phyloP scores from a whole-genome alignment of 2,888 invertebrate species.

The Philhelius pedissequus region DNA sequence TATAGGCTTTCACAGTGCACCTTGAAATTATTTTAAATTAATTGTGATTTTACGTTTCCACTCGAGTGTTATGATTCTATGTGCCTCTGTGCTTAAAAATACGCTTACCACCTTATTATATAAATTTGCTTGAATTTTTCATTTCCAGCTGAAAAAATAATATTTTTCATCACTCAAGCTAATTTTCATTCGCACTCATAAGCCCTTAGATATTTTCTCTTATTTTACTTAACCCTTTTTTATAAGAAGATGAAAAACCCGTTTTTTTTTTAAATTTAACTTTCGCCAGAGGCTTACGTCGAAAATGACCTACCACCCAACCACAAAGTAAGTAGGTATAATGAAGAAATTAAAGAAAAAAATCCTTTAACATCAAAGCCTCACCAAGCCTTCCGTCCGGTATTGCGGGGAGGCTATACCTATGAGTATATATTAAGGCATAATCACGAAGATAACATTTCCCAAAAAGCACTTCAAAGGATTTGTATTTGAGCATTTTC shows the following conservation, averaged over 20 bases:
- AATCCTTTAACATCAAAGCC: constrained; percentile 5
- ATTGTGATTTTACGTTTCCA: too few species aligned
- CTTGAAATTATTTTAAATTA: too few species aligned
- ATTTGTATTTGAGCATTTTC: not conserved
- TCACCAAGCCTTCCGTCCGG: not conserved
- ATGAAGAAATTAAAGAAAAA: not conserved
- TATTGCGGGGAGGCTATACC: not conserved
- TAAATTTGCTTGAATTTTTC: not conserved
- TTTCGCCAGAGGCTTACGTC: not conserved
- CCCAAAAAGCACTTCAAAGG: constrained; percentile 1
- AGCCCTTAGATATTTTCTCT: not conserved
- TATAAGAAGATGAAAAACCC: not conserved
- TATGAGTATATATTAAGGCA: too few species aligned
- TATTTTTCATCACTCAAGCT: not conserved
- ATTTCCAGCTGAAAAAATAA: not conserved
- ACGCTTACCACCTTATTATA: not conserved
- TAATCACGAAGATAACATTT: not conserved
- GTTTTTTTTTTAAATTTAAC: not conserved
- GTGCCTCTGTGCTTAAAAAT: not conserved
- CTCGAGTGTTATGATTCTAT: too few species aligned
- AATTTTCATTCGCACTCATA: not conserved
- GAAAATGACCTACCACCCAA: not conserved
- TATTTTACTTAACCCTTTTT: not conserved
- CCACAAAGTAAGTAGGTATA: not conserved
- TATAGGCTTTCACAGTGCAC: too few species aligned